Evolutionary conservation across 2,888 invertebrate species (phyloP).

Genomic region (Rhorus exstirpatorius): DNA sequence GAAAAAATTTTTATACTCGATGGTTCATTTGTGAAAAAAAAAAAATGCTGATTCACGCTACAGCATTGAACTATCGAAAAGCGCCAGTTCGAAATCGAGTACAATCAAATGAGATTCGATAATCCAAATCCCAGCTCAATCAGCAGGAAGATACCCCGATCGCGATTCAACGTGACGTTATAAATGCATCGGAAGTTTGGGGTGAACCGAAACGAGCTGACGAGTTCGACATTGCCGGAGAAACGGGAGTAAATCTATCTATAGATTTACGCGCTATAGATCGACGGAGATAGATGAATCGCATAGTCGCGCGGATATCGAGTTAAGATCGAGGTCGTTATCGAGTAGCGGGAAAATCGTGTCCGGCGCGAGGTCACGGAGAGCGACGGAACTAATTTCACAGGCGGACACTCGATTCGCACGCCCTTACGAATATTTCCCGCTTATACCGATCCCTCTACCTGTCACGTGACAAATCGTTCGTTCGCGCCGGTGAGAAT

Average conservation of each 20-base stretch:
- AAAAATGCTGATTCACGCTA: neutral
- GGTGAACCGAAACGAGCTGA: conserved; percentile 36
- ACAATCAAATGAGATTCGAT: conserved; percentile 1
- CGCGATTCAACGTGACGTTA: conserved; percentile 15
- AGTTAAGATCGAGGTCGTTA: conserved; percentile 70
- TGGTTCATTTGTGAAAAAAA: neutral
- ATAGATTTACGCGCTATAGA: neutral
- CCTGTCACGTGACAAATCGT: conserved; percentile 24
- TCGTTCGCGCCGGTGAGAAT: conserved; percentile 35
- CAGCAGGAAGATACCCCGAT: conserved; percentile 7
- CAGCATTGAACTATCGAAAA: neutral
- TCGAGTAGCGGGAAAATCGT: conserved; percentile 65
- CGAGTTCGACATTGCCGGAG: conserved; percentile 34
- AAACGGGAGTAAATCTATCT: neutral
- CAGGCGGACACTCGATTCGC: conserved; percentile 65
- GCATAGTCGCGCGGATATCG: conserved; percentile 56
- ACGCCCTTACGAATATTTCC: conserved; percentile 33
- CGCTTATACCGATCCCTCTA: conserved; percentile 12
- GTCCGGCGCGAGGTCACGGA: conserved; percentile 53
- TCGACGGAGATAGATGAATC: conserved; percentile 26
- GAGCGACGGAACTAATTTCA: conserved; percentile 72
- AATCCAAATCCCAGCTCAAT: conserved; percentile 7
- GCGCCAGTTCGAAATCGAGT: neutral
- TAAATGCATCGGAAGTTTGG: conserved; percentile 24
- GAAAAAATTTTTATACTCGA: neutral